Conservation (phyloP, 2,113 vertebrate genomes). For the Rhadina sibilatrix region DNA sequence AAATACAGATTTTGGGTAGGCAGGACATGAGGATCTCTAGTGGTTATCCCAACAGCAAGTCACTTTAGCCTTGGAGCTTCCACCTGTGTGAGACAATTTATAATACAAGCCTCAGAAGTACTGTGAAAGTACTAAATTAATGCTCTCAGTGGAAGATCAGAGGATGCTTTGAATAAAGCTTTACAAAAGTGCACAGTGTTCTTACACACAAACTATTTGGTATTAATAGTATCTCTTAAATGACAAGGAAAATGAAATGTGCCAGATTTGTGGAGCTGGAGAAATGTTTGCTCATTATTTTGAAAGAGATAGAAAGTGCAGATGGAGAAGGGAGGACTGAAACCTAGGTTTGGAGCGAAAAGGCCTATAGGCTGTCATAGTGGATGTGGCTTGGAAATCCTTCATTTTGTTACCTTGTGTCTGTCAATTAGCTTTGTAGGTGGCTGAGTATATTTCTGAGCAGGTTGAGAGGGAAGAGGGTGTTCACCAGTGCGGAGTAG, state of each 20-base stretch:
- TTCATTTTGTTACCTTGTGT: neutral
- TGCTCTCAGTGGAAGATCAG: slow-evolving; percentile 28
- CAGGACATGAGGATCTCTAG: neutral
- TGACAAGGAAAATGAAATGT: slow-evolving; percentile 12
- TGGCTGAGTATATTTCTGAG: neutral
- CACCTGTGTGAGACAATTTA: neutral
- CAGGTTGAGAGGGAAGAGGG: neutral
- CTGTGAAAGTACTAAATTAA: slow-evolving; percentile 6
- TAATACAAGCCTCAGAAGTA: neutral
- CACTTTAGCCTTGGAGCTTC: neutral
- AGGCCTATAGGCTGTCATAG: neutral
- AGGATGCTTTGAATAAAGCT: slow-evolving; percentile 48
- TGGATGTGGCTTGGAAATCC: neutral
- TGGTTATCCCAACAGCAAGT: neutral
- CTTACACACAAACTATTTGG: slow-evolving; percentile 27
- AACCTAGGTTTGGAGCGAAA: neutral
- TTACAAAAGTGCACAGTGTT: slow-evolving; percentile 39
- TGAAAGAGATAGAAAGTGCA: neutral
- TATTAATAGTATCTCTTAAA: slow-evolving; percentile 48
- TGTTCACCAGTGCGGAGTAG: neutral
- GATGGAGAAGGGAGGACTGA: slow-evolving; percentile 8
- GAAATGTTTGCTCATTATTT: neutral
- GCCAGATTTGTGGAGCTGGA: neutral
- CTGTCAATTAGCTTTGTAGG: neutral
- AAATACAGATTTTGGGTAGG: neutral